phyloP scores from a whole-genome alignment of 2,797 vertebrate species.

The Todus mexicanus region DNA sequence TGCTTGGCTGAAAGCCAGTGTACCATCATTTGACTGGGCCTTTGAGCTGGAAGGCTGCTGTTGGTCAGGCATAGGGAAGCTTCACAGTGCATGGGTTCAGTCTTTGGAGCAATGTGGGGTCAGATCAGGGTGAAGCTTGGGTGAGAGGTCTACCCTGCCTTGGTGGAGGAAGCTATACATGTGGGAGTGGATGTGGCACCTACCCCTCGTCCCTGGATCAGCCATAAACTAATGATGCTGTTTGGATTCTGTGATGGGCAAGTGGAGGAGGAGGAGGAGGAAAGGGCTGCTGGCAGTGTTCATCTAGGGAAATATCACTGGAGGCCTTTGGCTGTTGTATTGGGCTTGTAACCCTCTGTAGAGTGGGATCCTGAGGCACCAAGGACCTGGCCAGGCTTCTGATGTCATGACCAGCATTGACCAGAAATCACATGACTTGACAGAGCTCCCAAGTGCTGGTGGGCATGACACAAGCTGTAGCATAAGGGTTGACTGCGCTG shows the following conservation, averaged over 20 bases:
- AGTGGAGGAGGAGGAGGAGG: background rate
- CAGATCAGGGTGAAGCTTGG: background rate
- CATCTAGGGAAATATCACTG: background rate
- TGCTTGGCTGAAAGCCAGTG: background rate
- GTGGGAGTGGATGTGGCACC: background rate
- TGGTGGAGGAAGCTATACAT: background rate
- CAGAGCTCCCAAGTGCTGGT: background rate
- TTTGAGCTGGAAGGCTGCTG: background rate
- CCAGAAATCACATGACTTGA: background rate
- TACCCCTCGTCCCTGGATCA: background rate
- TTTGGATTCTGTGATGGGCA: background rate
- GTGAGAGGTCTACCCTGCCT: background rate
- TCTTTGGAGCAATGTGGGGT: background rate
- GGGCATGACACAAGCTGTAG: background rate
- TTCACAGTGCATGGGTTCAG: rapidly evolving
- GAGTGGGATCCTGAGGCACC: background rate
- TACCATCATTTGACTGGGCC: background rate
- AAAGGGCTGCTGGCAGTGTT: background rate
- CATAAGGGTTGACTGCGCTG: background rate
- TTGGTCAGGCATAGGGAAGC: no score
- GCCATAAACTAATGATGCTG: background rate
- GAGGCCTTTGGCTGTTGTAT: background rate
- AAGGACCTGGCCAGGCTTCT: background rate
- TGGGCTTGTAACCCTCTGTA: background rate
- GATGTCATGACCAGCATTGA: background rate